Base-by-base conservation (phyloP, 2,113 vertebrate genomes). In the Zosterops lateralis region DNA sequence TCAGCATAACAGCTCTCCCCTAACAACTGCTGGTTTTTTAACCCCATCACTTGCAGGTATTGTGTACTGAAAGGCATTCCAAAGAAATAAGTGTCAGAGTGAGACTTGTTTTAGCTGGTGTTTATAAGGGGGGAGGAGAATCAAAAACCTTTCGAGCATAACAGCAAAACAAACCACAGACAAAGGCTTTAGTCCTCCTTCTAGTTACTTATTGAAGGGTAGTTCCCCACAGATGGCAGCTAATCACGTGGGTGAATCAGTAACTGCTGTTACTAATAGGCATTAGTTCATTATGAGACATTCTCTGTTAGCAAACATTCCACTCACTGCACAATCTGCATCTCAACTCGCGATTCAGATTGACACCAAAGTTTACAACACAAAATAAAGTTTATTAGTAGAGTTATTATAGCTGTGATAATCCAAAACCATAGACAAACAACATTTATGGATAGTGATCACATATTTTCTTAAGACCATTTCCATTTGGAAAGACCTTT, bases 141-240 rank as follows among this genome's bases (percentile, higher is more conserved):
- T 24, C 5, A 75, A 64, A 87, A 77, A n/a, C 20, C 53, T 68
- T 76, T 64, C 29, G 62, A 78, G 31, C 36, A 68, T 42, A 89
- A 78, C 36, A 84, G 71, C 54, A 89, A 87, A 93, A 64, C 28
- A 87, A 89, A 28, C 21, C 61, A 89, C 29, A 76, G 47, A 85
- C 7, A 71, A 93, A 81, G 68, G 28, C 25, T 84, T 58, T 78
- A 90, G 71, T 61, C 53, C 17, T 81, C 26, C 66, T 87, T 84
- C 40, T 58, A 84, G 86, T 81, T 90, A 76, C 34, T 82, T 57
- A 91, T 50, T 93, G 62, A 79, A 92, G 89, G 62, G 40, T 78
- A 92, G 76, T 29, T 90, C 54, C 70, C 75, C 48, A 29, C 57
- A 78, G 65, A 54, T 61, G 64, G 51, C 31, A 90, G 40, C 60